phyloP scores from a whole-genome alignment of 2,113 vertebrate genomes.

The Pelodiscus sinensis region DNA sequence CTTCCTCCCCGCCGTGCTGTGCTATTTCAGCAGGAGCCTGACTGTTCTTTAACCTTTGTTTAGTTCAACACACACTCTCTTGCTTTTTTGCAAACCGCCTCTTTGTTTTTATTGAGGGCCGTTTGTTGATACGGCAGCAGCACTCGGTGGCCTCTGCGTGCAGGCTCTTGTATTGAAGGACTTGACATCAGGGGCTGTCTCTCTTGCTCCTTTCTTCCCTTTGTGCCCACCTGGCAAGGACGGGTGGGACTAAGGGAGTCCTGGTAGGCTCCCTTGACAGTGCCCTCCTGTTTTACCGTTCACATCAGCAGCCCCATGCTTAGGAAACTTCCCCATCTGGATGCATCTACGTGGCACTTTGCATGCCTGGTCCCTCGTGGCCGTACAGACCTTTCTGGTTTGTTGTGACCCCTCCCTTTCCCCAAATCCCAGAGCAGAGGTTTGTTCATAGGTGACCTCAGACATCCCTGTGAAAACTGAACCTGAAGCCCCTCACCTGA shows the following conservation, averaged over 20 bases:
- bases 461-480: not conserved
- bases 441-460: not conserved
- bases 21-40: constrained; percentile 78
- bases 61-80: constrained; percentile 69
- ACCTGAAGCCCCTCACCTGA: not conserved
- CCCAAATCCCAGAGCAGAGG: not conserved
- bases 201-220: not conserved
- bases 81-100: not conserved
- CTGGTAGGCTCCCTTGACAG: not conserved
- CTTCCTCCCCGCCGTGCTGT: constrained; percentile 69
- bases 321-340: not conserved
- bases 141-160: constrained; percentile 6
- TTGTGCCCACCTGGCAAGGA: fast-evolving
- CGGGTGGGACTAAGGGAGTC: not conserved
- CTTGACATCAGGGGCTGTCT: not conserved
- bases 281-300: not conserved
- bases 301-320: fast-evolving
- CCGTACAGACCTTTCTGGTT: not conserved
- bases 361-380: not conserved
- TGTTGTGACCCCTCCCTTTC: not conserved
- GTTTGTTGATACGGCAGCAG: constrained; percentile 53
- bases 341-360: not conserved
- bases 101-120: constrained; percentile 56
- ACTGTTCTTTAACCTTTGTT: constrained; percentile 80
- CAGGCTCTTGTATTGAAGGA: constrained; percentile 18